These are phyloP conservation scores for Hypomecis atomaria DNA, from an alignment of 2,888 invertebrate genomes.

Conservation along the genomic window DNA sequence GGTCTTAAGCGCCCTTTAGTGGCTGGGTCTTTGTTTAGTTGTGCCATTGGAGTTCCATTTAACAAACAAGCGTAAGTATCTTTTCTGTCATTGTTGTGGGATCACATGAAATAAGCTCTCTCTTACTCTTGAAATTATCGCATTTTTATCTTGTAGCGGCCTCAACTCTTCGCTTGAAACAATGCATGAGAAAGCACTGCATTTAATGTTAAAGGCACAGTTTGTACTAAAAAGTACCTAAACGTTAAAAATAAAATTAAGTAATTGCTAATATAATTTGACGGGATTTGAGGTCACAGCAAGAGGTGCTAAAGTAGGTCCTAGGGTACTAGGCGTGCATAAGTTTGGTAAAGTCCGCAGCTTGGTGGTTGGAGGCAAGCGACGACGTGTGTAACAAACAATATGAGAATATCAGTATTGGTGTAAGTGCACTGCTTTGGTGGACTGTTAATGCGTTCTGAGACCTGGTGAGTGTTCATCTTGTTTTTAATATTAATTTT, in stretches of 20 bases:
- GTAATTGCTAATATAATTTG: background rate
- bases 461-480: constrained; percentile 82
- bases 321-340: constrained; percentile 79
- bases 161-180: constrained; percentile 55
- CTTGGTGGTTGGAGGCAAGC: constrained; percentile 79
- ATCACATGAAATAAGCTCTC: constrained; percentile 67
- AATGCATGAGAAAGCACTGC: constrained; percentile 20
- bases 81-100: constrained; percentile 76
- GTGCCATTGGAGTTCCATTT: constrained; percentile 57
- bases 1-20: constrained; percentile 54
- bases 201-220: constrained; percentile 4
- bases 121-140: constrained; percentile 68
- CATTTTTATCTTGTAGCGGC: constrained; percentile 61
- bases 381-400: constrained; percentile 76
- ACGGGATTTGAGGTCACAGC: constrained; percentile 64
- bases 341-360: constrained; percentile 81
- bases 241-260: background rate
- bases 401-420: constrained; percentile 57
- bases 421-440: constrained; percentile 85
- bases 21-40: constrained; percentile 65
- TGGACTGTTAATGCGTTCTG: constrained; percentile 82
- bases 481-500: constrained; percentile 69
- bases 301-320: constrained; percentile 68
- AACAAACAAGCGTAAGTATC: constrained; percentile 72
- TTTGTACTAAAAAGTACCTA: background rate